Conservation (phyloP, 2,797 vertebrate genomes). For the Lagodon rhomboides region DNA sequence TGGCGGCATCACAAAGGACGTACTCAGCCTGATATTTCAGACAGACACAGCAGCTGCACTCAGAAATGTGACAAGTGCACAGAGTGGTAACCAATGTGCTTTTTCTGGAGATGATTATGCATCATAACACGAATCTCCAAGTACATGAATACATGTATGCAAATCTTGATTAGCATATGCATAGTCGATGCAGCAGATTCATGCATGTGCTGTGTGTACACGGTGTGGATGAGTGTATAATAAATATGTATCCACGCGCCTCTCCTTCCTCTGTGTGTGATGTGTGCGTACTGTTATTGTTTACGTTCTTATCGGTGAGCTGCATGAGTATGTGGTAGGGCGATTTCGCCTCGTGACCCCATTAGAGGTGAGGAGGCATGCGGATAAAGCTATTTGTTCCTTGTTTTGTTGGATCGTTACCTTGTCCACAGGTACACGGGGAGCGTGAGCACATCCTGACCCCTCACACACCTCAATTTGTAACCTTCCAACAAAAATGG, state of each 20-base stretch:
- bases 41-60: constrained; percentile 6
- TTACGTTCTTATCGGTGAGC: constrained; percentile 13
- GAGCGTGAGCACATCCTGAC: constrained; percentile 58
- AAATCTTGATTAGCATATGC: not conserved
- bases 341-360: constrained; percentile 48
- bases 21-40: constrained; percentile 15
- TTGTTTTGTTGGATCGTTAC: constrained; percentile 51
- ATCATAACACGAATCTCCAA: constrained; percentile 18
- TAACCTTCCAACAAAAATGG: constrained; percentile 61
- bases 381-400: constrained; percentile 67
- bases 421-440: constrained; percentile 53
- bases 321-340: constrained; percentile 18
- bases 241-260: not conserved
- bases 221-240: not conserved
- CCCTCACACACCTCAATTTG: constrained; percentile 71
- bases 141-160: not conserved
- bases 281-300: constrained; percentile 11
- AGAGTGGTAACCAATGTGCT: constrained; percentile 45
- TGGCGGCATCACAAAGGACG: not conserved
- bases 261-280: not conserved
- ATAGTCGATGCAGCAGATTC: not conserved
- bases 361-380: constrained; percentile 50
- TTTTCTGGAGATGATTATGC: constrained; percentile 38
- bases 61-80: constrained; percentile 17
- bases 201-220: not conserved